Conservation (phyloP, 2,888 invertebrate genomes). For the Philereme vetulata region DNA sequence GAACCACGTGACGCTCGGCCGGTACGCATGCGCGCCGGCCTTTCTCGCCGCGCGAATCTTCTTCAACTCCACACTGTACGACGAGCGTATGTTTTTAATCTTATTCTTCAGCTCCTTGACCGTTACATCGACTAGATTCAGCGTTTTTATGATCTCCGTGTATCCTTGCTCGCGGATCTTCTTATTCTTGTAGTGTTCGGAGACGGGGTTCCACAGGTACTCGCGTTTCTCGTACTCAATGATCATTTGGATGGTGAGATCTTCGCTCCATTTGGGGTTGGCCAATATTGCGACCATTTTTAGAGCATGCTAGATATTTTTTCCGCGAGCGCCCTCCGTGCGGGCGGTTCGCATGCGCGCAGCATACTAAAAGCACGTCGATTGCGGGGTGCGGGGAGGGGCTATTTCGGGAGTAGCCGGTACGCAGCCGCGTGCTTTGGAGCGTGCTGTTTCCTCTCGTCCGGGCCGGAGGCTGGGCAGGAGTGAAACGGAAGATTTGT, state of each 20-base stretch:
- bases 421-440: conserved; percentile 83
- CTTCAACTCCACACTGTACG: conserved; percentile 81
- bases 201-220: conserved; percentile 79
- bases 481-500: conserved; percentile 84
- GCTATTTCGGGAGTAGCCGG: conserved; percentile 83
- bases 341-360: conserved; percentile 84
- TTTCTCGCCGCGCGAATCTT: conserved; percentile 82
- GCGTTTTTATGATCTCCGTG: conserved; percentile 76
- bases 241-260: conserved; percentile 79
- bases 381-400: conserved; percentile 76
- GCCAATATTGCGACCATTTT: conserved; percentile 79
- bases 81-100: conserved; percentile 81
- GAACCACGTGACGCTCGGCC: conserved; percentile 83
- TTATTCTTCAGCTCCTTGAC: conserved; percentile 82
- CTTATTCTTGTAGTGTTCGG: conserved; percentile 80
- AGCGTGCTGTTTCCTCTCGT: conserved; percentile 82
- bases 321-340: conserved; percentile 68
- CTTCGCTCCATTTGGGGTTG: conserved; percentile 82
- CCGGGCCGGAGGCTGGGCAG: conserved; percentile 75
- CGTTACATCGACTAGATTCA: conserved; percentile 76
- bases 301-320: conserved; percentile 66
- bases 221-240: conserved; percentile 80
- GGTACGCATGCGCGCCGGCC: conserved; percentile 82
- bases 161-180: conserved; percentile 79
- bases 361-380: conserved; percentile 85